Base-by-base conservation (phyloP, 2,888 invertebrate genomes). In the Lasioglossum lativentre region DNA sequence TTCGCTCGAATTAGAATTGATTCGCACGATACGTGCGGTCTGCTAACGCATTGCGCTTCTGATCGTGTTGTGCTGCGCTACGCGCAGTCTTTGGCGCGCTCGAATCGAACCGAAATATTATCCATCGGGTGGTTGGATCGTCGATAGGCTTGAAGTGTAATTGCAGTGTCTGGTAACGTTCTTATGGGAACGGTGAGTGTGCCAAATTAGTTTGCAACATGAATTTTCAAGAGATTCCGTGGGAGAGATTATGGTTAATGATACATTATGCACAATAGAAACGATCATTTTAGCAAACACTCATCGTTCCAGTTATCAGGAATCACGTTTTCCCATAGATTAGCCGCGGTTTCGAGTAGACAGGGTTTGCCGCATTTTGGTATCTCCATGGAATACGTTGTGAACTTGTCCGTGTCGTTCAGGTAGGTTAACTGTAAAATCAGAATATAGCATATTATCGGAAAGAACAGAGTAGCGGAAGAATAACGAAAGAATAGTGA, bases 221-320 rank as follows among this genome's bases (percentile, higher is more conserved):
- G 68, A 34, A 23, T 40, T 38, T 70, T 40, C n/a, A 70, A 5
- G 40, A 14, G 23, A 38, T 23, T 68, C 56, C 12, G 38, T 38
- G 23, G 30, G 4, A 66, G 30, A 66, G 19, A 66, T 16, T 34
- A 14, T 30, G 66, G 19, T 66, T 10, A 10, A 45, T 8, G 34
- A 19, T 30, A 16, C 1, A 16, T 19, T 63, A 63, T 30, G 4
- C 23, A 38, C 2, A 8, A 16, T 38, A 12, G 68, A 34, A 23
- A n/a, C 4, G 14, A 70, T 70, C 16, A 45, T 71, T 4, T 27
- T 0, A 72, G 38, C 19, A 23, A 34, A 92, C 98, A 98, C 91
- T 97, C 97, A 16, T 96, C 95, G 82, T 97, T 97, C 96, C 97
- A 98, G 92, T 97, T 96, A 1, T 94, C 93, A 0, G 97, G 96